Percentiles rank a stretch among this genome's conserved stretches.
phyloP scores from a whole-genome alignment of 35 echinoderm and acorn worm genomes.

The Nesometra sesokonis region DNA sequence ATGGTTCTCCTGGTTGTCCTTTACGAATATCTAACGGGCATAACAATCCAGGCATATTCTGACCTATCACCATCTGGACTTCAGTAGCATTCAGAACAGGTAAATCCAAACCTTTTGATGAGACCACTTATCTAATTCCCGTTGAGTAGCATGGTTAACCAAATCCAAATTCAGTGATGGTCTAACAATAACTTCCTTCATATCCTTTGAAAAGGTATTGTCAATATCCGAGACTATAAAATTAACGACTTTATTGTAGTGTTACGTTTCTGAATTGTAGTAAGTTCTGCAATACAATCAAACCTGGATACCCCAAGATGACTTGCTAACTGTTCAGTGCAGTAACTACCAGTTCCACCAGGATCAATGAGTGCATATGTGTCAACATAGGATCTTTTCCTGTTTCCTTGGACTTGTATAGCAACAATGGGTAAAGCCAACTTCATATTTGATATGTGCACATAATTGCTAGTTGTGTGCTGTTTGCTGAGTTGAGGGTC shows the following conservation, averaged over 20 bases:
- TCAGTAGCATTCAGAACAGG: constrained; percentile 9
- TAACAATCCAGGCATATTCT: constrained; percentile 40
- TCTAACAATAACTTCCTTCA: constrained; percentile 20
- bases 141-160: constrained; percentile 14
- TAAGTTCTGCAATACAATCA: neutral
- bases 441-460: too few species aligned
- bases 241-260: constrained; percentile 17
- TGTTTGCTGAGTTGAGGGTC: neutral
- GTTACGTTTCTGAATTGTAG: constrained; percentile 19
- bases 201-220: neutral
- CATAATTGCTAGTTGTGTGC: constrained; percentile 19
- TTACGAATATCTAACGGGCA: constrained; percentile 23
- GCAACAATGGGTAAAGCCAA: too few species aligned
- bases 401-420: too few species aligned
- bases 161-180: neutral
- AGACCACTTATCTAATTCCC: constrained; percentile 35
- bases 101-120: constrained; percentile 40
- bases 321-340: constrained; percentile 22
- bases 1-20: constrained; percentile 16
- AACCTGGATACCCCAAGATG: constrained; percentile 11
- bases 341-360: constrained; percentile 44
- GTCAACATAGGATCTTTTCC: too few species aligned
- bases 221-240: constrained; percentile 8
- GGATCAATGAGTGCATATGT: neutral
- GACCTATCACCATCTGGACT: constrained; percentile 53